These are phyloP conservation scores for Melinaea menophilus DNA, from an alignment of 2,888 invertebrate genomes.

Conservation along the genomic window DNA sequence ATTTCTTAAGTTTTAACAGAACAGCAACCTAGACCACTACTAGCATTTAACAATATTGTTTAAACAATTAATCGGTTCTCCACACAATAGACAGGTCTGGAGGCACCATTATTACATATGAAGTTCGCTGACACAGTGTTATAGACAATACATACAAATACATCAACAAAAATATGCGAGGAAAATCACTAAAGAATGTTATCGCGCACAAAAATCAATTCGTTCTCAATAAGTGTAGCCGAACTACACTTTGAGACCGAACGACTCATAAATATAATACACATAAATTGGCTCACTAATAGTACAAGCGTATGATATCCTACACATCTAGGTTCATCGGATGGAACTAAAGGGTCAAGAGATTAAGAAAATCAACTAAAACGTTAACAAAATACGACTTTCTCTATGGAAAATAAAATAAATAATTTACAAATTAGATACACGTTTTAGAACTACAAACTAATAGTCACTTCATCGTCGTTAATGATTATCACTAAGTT, in stretches of 20 bases:
- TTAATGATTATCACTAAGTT: conserved; percentile 63
- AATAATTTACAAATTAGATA: conserved; percentile 77
- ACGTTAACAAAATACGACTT: conserved; percentile 78
- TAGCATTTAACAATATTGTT: not conserved
- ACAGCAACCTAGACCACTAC: not conserved
- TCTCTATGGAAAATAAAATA: conserved; percentile 77
- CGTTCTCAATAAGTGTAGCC: conserved; percentile 60
- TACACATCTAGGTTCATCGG: conserved; percentile 67
- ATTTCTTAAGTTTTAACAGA: not conserved
- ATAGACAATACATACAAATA: conserved; percentile 30
- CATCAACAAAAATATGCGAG: conserved; percentile 54
- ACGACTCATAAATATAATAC: conserved; percentile 67
- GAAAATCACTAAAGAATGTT: conserved; percentile 58
- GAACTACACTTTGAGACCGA: conserved; percentile 57
- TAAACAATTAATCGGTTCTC: not conserved
- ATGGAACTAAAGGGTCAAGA: conserved; percentile 70
- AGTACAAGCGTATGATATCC: conserved; percentile 77
- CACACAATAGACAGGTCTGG: not conserved
- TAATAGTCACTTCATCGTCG: conserved; percentile 70
- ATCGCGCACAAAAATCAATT: conserved; percentile 51
- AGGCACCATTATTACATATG: not conserved
- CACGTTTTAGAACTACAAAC: conserved; percentile 69
- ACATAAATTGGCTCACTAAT: conserved; percentile 73
- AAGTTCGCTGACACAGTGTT: conserved; percentile 31
- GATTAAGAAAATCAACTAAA: conserved; percentile 75